phyloP scores from a whole-genome alignment of 2,797 vertebrate genomes.

The Tapera naevia region DNA sequence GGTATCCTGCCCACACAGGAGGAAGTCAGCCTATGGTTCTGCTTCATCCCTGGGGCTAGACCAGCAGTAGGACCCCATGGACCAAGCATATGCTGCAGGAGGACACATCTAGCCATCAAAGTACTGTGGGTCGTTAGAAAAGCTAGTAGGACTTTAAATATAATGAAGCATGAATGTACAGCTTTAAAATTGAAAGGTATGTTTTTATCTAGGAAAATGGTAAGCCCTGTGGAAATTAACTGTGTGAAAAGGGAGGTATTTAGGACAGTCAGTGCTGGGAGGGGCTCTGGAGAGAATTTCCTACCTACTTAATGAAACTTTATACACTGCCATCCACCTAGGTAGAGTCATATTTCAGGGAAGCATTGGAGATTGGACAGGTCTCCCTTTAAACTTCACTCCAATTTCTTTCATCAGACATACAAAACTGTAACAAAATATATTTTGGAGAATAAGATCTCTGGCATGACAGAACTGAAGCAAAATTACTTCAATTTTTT shows the following conservation, averaged over 20 bases:
- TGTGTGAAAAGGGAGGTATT: not conserved
- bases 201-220: not conserved
- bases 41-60: not conserved
- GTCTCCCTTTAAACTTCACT: not conserved
- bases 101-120: not conserved
- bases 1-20: accelerated
- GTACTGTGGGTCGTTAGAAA: not conserved
- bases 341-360: not conserved
- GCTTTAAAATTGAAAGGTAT: not conserved
- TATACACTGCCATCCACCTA: not conserved
- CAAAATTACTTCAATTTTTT: conserved; percentile 72
- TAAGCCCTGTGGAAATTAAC: not conserved
- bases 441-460: not conserved
- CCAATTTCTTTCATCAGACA: not conserved
- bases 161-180: not conserved
- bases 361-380: not conserved
- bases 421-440: not conserved
- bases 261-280: not conserved
- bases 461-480: conserved; percentile 26
- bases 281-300: not conserved
- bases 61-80: not conserved
- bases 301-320: not conserved
- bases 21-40: not conserved
- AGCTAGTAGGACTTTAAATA: not conserved
- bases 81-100: no score